Evolutionary conservation across 2,888 invertebrate genomes (phyloP).

Genomic region (Tyria jacobaeae): DNA sequence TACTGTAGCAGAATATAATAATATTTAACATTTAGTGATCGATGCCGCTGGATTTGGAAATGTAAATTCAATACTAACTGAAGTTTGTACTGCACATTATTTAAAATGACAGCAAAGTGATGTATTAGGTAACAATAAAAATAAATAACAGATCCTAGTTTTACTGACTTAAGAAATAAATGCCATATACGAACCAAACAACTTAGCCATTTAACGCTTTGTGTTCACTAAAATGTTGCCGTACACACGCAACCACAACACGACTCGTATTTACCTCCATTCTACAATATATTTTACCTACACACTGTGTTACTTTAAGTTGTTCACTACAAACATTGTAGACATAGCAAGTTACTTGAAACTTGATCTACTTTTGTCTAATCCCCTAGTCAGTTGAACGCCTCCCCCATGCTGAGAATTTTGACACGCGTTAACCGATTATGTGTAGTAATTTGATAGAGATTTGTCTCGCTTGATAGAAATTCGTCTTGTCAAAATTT

Average conservation of each 20-base stretch:
- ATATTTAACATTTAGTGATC: too few species aligned
- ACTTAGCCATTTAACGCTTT: background rate
- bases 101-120: too few species aligned
- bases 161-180: background rate
- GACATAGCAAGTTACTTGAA: constrained; percentile 48
- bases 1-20: too few species aligned
- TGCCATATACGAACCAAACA: background rate
- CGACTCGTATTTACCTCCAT: background rate
- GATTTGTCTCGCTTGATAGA: constrained; percentile 31
- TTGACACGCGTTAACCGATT: constrained; percentile 57
- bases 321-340: constrained; percentile 35
- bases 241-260: constrained; percentile 1
- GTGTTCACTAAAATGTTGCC: too few species aligned
- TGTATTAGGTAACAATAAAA: too few species aligned
- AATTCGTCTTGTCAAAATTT: constrained; percentile 31
- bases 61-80: too few species aligned
- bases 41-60: too few species aligned
- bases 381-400: constrained; percentile 51
- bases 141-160: too few species aligned
- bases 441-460: constrained; percentile 40
- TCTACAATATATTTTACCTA: constrained; percentile 6
- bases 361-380: constrained; percentile 62
- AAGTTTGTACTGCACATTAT: too few species aligned
- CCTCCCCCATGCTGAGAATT: constrained; percentile 52
- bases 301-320: constrained; percentile 27